Evolutionary conservation across 2,888 invertebrate genomes (phyloP).

Genomic region (Philereme transversata): DNA sequence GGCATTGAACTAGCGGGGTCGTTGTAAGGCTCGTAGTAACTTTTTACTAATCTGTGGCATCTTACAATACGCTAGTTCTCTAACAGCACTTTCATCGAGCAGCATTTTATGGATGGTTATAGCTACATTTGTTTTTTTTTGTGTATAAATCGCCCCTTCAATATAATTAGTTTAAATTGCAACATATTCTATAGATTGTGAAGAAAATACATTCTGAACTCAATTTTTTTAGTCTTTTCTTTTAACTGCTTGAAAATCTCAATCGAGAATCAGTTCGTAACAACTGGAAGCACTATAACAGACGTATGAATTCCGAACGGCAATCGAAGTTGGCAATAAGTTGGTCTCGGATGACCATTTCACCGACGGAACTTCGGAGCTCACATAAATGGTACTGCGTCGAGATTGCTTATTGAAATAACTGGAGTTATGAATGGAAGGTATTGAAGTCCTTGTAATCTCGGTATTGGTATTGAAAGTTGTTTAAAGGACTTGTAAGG

Average conservation of each 20-base stretch:
- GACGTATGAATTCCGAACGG: constrained; percentile 33
- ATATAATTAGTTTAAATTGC: too few relatives aligned
- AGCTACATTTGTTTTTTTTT: too few relatives aligned
- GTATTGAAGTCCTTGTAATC: constrained; percentile 11
- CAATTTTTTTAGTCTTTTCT: not conserved
- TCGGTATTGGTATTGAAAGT: constrained; percentile 3
- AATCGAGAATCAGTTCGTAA: constrained; percentile 10
- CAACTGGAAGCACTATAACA: constrained; percentile 19
- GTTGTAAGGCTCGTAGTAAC: too few relatives aligned
- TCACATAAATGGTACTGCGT: constrained; percentile 4
- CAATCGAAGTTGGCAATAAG: constrained; percentile 36
- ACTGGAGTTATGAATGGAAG: constrained; percentile 13
- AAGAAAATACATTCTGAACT: not conserved
- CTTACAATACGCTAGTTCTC: too few relatives aligned
- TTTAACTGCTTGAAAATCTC: not conserved
- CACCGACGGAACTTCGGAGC: constrained; percentile 12
- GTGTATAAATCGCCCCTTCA: too few relatives aligned
- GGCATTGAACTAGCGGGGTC: too few relatives aligned
- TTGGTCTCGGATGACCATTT: constrained; percentile 25
- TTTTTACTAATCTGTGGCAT: too few relatives aligned
- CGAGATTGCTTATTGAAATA: constrained; percentile 22
- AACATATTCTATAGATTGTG: too few relatives aligned
- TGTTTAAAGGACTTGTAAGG: not conserved
- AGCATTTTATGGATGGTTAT: too few relatives aligned
- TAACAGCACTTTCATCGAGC: too few relatives aligned